Evolutionary conservation across 2,888 invertebrate species (phyloP), one percentile per base, ranked within the genome.

Genomic region (Platycheirus albimanus): DNA sequence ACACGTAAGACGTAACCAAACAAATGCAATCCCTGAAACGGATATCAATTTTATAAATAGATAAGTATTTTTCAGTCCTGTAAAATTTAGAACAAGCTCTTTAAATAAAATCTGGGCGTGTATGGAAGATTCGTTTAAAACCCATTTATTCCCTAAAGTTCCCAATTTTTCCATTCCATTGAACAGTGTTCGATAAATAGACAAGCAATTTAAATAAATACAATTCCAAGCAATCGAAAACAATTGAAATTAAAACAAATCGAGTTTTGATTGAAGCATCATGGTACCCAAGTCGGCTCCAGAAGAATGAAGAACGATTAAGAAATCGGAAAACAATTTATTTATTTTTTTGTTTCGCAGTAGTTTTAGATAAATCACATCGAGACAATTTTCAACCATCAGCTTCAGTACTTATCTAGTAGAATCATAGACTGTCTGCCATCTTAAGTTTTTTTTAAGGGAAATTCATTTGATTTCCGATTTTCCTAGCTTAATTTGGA

Each of bases 381-480:
- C 43, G 3, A 15, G 30, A 41, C 28, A 61, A 61, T 43, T 15
- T 67, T 30, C 24, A 4, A 10, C 28, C 13, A 28, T 56, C 45
- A 43, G 8, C 51, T n/a, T 58, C 58, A 51, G 47, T 45, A 58
- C 61, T 69, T 72, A 45, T 13, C 19, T 38, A 13, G 36, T 38
- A 13, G 36, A 76, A 76, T 76, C 76, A 69, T 54, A 54, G 69
- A 52, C 63, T 63, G 69, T 45, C 61, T 61, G 36, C 52, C 70
- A 70, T 52, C 56, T 49, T 54, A 20, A 13, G 52, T 71, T 52
- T 10, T 54, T 71, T 52, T 10, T 54, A 52, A 33, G 36, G 20
- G 15, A 3, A 66, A 66, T 51, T 51, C 49, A 66, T 56, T 66
- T 64, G 51, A 19, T 24, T 54, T 45, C 61, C 45, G 30, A 28